These are phyloP conservation scores for Stichopus chloronotus DNA, from an alignment of 35 echinoderm and acorn worm species.

Conservation along the genomic window DNA sequence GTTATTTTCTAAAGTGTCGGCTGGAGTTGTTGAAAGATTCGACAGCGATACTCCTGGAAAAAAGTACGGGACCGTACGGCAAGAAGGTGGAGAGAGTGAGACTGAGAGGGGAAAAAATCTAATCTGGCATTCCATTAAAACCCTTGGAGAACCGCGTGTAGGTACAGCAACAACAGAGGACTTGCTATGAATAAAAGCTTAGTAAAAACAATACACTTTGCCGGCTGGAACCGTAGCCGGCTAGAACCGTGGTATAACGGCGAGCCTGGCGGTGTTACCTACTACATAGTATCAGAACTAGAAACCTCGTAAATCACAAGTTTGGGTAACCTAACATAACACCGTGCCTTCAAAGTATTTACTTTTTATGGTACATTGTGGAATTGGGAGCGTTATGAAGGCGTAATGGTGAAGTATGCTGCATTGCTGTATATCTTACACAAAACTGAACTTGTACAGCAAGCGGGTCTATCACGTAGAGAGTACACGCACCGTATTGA, in stretches of 20 bases:
- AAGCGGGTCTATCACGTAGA: too few species aligned
- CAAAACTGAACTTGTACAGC: too few species aligned
- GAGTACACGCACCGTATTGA: too few species aligned
- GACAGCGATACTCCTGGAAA: slow-evolving; percentile 9
- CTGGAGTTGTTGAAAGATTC: slow-evolving; percentile 30
- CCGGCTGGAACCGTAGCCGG: too few species aligned
- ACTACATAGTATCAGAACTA: neutral
- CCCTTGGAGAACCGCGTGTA: slow-evolving; percentile 2
- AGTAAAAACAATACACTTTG: too few species aligned
- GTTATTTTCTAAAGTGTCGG: slow-evolving; percentile 31
- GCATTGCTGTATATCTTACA: too few species aligned
- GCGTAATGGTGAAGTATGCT: neutral
- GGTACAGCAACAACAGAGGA: too few species aligned
- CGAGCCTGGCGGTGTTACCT: too few species aligned
- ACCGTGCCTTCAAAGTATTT: slow-evolving; percentile 19
- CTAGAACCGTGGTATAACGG: too few species aligned
- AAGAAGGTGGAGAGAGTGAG: neutral
- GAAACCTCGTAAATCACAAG: slow-evolving; percentile 36
- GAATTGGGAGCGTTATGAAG: slow-evolving; percentile 14
- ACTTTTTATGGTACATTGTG: slow-evolving; percentile 32
- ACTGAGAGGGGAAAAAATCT: neutral
- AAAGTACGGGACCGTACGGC: slow-evolving; percentile 38
- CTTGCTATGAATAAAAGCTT: too few species aligned
- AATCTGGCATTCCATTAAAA: slow-evolving; percentile 36
- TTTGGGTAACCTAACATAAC: slow-evolving; percentile 26